Percentiles rank a stretch among this genome's conserved stretches.
Conservation (phyloP, 1,140 invertebrate species). For the Liolophura sinensis region DNA sequence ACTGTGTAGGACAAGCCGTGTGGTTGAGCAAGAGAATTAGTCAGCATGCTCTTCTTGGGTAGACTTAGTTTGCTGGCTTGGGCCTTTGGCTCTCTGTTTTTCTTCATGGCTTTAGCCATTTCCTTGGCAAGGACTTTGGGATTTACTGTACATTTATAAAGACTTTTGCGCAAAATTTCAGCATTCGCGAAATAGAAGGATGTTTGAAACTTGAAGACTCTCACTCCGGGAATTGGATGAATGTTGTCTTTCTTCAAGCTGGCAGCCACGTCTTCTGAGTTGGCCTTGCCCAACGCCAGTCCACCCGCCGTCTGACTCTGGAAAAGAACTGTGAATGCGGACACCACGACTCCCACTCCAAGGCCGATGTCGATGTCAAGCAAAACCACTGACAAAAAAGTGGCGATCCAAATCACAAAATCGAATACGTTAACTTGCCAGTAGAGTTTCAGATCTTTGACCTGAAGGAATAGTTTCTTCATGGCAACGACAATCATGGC, state of each 20-base stretch:
- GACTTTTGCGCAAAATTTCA: conserved; percentile 55
- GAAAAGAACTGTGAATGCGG: conserved; percentile 68
- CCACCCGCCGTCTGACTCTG: conserved; percentile 21
- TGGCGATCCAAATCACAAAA: conserved; percentile 71
- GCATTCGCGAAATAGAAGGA: conserved; percentile 62
- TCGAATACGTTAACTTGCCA: conserved; percentile 54
- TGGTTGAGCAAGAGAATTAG: neutral
- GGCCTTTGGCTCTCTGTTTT: conserved; percentile 16
- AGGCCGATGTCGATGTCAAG: conserved; percentile 83
- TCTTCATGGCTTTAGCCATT: conserved; percentile 36
- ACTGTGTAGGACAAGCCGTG: neutral
- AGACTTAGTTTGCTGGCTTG: conserved; percentile 17
- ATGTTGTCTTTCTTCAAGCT: conserved; percentile 1
- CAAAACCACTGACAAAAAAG: conserved; percentile 75
- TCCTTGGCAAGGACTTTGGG: conserved; percentile 44
- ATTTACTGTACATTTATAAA: conserved; percentile 45
- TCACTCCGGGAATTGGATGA: conserved; percentile 46
- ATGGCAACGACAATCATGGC: conserved; percentile 88
- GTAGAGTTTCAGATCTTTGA: conserved; percentile 74
- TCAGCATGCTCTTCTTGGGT: conserved; percentile 15
- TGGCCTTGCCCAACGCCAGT: neutral
- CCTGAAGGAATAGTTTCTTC: conserved; percentile 83
- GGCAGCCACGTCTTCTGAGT: conserved; percentile 6
- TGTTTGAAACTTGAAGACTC: conserved; percentile 60
- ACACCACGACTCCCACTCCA: conserved; percentile 69